Evolutionary conservation across 2,888 invertebrate genomes (phyloP), one percentile per base, ranked within the genome.

Genomic region (Cylindroiulus punctatus): DNA sequence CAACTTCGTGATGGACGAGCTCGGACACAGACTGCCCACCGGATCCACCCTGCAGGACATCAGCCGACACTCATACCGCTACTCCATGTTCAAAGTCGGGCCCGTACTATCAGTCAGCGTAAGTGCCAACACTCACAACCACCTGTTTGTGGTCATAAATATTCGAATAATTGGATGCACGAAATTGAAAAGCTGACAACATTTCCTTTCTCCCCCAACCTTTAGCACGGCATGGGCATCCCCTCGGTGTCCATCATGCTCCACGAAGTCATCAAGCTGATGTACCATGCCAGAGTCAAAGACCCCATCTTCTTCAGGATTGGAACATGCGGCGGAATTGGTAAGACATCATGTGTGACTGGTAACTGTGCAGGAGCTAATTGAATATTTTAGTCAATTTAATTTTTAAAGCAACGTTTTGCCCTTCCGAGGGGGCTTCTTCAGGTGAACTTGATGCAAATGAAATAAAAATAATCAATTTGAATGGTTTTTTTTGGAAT

Each of bases 191-290:
- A 52, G 7, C 42, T 10, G 7, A 42, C 42, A 5, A 5, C 42
- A 42, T 10, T 10, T 17, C 17, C n/a, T n/a, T n/a, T n/a, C n/a
- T n/a, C 87, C 87, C 87, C 87, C 85, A 86, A 87, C 87, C 91
- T 92, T 0, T 92, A 97, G 97, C 99, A 99, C 90, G 99, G 99
- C 87, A 99, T 99, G 96, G 99, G 99, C 7, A 95, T 97, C 86
- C 98, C 99, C 7, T 99, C 99, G 0, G 94, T 98, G 86, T 96
- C 97, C 85, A 98, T 99, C 89, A 93, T 99, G 86, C 93, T 99
- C 87, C 97, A 98, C 91, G 99, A 99, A 92, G 93, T 98, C 88
- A 97, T 98, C 90, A 99, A 99, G 92, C 92, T 99, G 89, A 96
- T 99, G 95, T 95, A 96, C 91, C 96, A 97, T 91, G 97, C 99